A percentile compares a stretch with the other conserved stretches of the same genome.
Conservation (phyloP, 92 coral and sea anemone species). For the Epizoanthus scotinus region DNA sequence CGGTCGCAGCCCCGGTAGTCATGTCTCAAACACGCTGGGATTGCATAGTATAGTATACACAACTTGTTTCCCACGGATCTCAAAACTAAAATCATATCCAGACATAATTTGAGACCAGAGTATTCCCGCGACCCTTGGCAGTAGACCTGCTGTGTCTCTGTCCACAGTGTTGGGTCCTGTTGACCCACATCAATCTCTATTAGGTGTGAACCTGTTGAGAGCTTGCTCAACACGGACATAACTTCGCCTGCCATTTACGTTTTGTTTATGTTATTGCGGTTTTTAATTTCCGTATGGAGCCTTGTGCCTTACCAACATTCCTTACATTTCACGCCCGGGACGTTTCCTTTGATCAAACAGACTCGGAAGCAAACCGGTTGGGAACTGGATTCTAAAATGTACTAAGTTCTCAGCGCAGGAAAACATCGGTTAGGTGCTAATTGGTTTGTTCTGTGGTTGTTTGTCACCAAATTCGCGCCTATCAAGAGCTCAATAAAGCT, state of each 20-base stretch:
- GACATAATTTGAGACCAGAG: constrained; percentile 8
- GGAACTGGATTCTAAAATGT: constrained; percentile 5
- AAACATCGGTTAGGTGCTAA: constrained; percentile 15
- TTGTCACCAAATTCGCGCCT: constrained; percentile 29
- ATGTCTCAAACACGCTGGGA: background rate
- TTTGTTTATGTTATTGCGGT: constrained; percentile 13
- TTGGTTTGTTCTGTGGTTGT: constrained; percentile 29
- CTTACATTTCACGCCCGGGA: constrained; percentile 26
- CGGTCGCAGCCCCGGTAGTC: constrained; percentile 36
- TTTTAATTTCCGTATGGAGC: constrained; percentile 15
- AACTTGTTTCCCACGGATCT: constrained; percentile 40
- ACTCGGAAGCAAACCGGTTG: constrained; percentile 16
- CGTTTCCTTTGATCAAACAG: constrained; percentile 28
- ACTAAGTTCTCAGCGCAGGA: constrained; percentile 26
- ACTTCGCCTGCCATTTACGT: background rate
- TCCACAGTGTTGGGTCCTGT: background rate
- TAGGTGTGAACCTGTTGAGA: constrained; percentile 16
- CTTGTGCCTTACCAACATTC: constrained; percentile 21
- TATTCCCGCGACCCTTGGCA: background rate
- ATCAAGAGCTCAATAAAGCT: background rate
- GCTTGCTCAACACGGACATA: background rate
- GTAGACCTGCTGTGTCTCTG: background rate
- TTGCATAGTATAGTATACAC: constrained; percentile 4
- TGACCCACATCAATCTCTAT: constrained; percentile 22
- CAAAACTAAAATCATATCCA: constrained; percentile 22